Conservation (phyloP, 2,797 vertebrate species). For the Pampus argenteus region DNA sequence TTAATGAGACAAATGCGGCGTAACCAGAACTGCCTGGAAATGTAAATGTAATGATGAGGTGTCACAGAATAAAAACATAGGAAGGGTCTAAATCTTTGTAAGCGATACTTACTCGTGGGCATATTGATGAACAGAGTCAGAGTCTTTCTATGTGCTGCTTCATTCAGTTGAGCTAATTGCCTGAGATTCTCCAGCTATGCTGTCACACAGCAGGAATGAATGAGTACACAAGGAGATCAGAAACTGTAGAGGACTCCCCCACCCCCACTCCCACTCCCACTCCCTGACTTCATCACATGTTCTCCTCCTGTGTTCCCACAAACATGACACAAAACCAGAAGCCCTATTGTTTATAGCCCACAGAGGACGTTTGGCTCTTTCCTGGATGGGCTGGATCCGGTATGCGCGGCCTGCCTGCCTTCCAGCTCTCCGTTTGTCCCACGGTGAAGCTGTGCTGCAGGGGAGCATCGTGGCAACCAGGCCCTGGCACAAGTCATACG, state of each 20-base stretch:
- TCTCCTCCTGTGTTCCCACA: constrained; percentile 61
- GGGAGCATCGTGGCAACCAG: constrained; percentile 23
- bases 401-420: constrained; percentile 58
- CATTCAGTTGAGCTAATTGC: constrained; percentile 20
- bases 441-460: constrained; percentile 28
- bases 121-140: constrained; percentile 16
- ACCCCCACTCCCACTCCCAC: not conserved
- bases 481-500: constrained; percentile 32
- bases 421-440: constrained; percentile 54
- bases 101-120: constrained; percentile 1
- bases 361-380: constrained; percentile 75
- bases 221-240: constrained; percentile 39
- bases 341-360: constrained; percentile 76
- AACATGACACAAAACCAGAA: constrained; percentile 70
- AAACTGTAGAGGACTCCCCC: constrained; percentile 14
- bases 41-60: constrained; percentile 26
- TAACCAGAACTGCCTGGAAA: constrained; percentile 29
- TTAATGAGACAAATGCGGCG: constrained; percentile 23
- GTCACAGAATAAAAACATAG: constrained; percentile 22
- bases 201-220: constrained; percentile 59
- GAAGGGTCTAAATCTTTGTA: constrained; percentile 3
- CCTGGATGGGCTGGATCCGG: constrained; percentile 79
- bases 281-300: constrained; percentile 47
- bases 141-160: too few species aligned
- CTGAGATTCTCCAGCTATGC: constrained; percentile 38